Evolutionary conservation across 2,797 vertebrate genomes (phyloP).

Genomic region (Poeciliopsis gracilis): DNA sequence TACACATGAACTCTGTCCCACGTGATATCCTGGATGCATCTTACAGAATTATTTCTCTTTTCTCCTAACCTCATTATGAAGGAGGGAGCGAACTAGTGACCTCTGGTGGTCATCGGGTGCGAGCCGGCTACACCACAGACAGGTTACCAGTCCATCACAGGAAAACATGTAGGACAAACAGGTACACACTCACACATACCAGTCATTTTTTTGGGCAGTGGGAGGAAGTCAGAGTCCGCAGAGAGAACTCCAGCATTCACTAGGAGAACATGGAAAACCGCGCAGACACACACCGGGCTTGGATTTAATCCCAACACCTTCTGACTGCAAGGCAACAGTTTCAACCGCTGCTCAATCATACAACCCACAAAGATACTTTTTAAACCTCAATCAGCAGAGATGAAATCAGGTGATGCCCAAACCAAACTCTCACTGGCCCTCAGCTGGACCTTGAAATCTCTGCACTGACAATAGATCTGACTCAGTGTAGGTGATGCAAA

Average conservation of each 20-base stretch:
- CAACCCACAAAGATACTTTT: background rate
- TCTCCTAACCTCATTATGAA: background rate
- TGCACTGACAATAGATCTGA: background rate
- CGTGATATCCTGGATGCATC: background rate
- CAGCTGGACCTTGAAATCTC: background rate
- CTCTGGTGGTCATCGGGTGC: background rate
- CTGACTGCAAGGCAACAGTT: background rate
- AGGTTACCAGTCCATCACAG: background rate
- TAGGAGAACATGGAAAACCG: background rate
- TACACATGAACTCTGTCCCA: background rate
- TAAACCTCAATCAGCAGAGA: background rate
- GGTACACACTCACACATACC: background rate
- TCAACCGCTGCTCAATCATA: background rate
- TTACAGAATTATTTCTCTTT: background rate
- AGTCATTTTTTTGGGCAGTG: background rate
- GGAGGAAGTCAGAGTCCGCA: background rate
- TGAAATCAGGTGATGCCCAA: background rate
- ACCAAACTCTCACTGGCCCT: too few species aligned
- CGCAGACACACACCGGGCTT: background rate
- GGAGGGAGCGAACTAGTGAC: background rate
- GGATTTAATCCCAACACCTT: background rate
- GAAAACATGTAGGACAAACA: background rate
- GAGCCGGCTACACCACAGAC: background rate
- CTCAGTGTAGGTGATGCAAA: background rate
- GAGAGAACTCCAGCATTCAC: background rate